phyloP scores from a whole-genome alignment of 2,888 invertebrate genomes.

The Euplexia lucipara region DNA sequence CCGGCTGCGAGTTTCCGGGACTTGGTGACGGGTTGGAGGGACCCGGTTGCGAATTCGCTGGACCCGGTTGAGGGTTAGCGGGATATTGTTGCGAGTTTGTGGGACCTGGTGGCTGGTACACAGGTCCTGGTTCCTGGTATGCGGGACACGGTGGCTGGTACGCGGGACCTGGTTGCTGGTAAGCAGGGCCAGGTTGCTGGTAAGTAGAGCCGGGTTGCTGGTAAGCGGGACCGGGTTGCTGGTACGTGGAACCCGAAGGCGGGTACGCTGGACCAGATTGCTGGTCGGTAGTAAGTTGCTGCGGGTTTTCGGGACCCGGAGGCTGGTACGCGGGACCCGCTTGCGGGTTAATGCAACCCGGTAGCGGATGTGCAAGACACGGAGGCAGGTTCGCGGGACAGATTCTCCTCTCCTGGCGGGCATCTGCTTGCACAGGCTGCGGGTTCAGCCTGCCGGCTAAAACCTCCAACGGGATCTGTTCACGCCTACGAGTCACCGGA shows the following conservation, averaged over 20 bases:
- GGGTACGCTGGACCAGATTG: not conserved
- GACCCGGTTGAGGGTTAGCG: not conserved
- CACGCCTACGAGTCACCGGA: too few relatives aligned
- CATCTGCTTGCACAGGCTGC: too few relatives aligned
- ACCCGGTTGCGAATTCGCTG: not conserved
- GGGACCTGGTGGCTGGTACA: not conserved
- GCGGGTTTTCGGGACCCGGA: not conserved
- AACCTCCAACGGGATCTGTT: too few relatives aligned
- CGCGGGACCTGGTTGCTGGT: not conserved
- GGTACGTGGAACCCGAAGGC: not conserved
- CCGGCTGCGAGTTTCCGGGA: not conserved
- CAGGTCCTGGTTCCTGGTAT: not conserved
- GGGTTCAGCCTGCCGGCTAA: too few relatives aligned
- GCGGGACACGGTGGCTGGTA: conserved; percentile 1
- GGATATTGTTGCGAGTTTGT: conserved; percentile 2
- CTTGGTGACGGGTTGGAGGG: conserved; percentile 2
- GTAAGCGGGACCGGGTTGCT: not conserved
- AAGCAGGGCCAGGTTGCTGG: not conserved
- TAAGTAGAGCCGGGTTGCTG: not conserved
- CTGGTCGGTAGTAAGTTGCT: too few relatives aligned
- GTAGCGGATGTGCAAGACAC: too few relatives aligned
- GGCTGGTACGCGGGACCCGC: too few relatives aligned
- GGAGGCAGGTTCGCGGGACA: too few relatives aligned
- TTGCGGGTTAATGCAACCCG: too few relatives aligned
- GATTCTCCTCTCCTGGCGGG: too few relatives aligned